Base-by-base conservation (phyloP, 2,888 invertebrate genomes). In the Erebia palarica region DNA sequence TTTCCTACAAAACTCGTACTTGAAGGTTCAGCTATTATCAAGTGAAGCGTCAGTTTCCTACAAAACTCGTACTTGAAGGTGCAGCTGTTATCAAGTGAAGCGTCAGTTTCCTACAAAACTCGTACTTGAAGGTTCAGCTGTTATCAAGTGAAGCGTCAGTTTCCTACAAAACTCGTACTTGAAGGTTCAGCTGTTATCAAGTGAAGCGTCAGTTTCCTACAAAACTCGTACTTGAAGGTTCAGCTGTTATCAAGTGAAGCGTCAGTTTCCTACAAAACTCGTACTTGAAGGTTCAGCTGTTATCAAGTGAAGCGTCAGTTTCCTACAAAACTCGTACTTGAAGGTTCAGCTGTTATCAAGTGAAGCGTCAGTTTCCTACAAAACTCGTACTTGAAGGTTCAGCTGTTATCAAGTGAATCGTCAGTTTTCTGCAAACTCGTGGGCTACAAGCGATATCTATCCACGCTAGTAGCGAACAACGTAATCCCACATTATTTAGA, bases 401-500 rank as follows among this genome's bases (percentile, higher is more conserved):
- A 49, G 49, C 14, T 49, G 13, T 51, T 47, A n/a, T 51, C n/a
- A n/a, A 51, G 51, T 14, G 7, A 7, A 14, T 9, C 14, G 13
- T 10, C 11, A 13, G 13, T 8, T 1, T 59, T 36, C 58, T 36
- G 9, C 58, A 27, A 36, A 9, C n/a, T 36, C n/a, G 7, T n/a
- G 58, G 3, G 14, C 58, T 59, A 14, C 1, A 8, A 7, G n/a
- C 55, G 18, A 55, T 18, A 18, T 18, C 44, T 18, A 42, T 42
- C 13, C 27, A 21, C 57, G 51, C 51, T 42, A n/a, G 61, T 68
- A 61, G 69, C 47, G 57, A 60, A 61, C 60, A 49, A 44, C 42
- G 67, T 65, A 44, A 72, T 70, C 58, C 64, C 67, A 72, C 69
- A 67, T 51, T 53, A 55, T 65, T 65, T 61, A 70, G 68, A 65